Base-by-base conservation (phyloP, 2,888 invertebrate species). In the Aleiodes leptofemur region DNA sequence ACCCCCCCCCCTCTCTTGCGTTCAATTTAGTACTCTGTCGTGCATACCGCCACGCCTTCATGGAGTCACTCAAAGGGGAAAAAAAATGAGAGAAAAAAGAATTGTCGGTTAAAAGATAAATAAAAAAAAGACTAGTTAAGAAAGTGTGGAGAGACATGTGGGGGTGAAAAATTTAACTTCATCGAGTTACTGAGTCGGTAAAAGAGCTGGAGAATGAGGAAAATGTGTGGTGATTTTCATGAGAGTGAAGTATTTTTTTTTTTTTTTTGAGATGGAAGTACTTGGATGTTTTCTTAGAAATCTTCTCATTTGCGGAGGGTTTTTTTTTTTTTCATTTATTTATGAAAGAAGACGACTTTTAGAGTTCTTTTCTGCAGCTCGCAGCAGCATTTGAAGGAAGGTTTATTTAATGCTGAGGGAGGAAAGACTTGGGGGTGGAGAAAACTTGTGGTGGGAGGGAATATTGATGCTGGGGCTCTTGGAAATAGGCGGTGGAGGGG, bases 11-110 rank as follows among this genome's bases (percentile, higher is more conserved):
- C 34, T 69, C 59, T 59, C 69, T 69, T 34, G 69, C 73, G 73
- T 69, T 74, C 73, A 74, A 74, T 74, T 74, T 74, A 74, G 57
- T 74, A 59, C 73, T 64, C 64, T 64, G 34, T 59, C 59, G 69
- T 74, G 69, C 69, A 74, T 74, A 69, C 69, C 69, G n/a, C 69
- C 73, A 59, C 59, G 59, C 68, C 50, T 48, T 31, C 59, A 13
- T 48, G 48, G 43, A 64, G 64, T 64, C 64, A 64, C 64, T 64
- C 64, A 64, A 64, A 64, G 48, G n/a, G 23, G 2, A 23, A 23
- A 55, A 55, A 55, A 55, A 16, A n/a, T 14, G 55, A 11, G 14
- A 6, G 14, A 55, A 13, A 13, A 16, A 55, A 55, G 11, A 23
- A 55, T n/a, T 55, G 14, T 7, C 9, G 55, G n/a, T 55, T 14